These are phyloP conservation scores for Drosophila anomalipes DNA, from an alignment of 2,888 invertebrate genomes.

Conservation along the genomic window DNA sequence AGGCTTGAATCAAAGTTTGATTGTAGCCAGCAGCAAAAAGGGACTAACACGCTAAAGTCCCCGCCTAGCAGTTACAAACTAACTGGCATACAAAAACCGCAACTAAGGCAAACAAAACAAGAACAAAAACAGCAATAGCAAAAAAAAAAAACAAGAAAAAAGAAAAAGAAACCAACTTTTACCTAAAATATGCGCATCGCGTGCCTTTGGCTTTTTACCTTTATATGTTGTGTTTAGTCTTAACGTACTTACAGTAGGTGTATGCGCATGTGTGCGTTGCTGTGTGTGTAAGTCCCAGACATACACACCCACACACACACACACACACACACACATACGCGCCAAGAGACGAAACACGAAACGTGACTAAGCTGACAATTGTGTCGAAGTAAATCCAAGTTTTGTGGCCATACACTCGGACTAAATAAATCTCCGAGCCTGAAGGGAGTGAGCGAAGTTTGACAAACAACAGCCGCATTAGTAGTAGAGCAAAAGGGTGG, in stretches of 20 bases:
- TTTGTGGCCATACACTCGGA: conserved; percentile 67
- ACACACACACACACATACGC: conserved; percentile 19
- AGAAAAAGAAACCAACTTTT: conserved; percentile 52
- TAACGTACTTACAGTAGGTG: conserved; percentile 44
- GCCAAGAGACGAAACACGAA: conserved; percentile 55
- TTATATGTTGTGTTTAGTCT: conserved; percentile 77
- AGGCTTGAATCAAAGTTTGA: conserved; percentile 64
- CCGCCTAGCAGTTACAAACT: conserved; percentile 50
- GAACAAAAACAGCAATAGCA: conserved; percentile 43
- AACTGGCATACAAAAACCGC: conserved; percentile 54
- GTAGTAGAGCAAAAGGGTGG: conserved; percentile 2
- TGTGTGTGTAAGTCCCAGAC: conserved; percentile 44
- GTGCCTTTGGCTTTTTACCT: conserved; percentile 78
- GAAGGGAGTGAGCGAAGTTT: conserved; percentile 51
- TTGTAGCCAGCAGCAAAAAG: conserved; percentile 58
- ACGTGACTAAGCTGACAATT: conserved; percentile 82
- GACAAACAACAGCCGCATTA: conserved; percentile 67
- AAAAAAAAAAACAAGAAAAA: conserved; percentile 61
- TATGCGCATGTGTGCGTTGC: conserved; percentile 4
- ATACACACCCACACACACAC: conserved; percentile 15
- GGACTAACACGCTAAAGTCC: conserved; percentile 49
- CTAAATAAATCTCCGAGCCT: conserved; percentile 72
- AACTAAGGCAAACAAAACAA: conserved; percentile 58
- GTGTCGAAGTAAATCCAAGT: conserved; percentile 80
- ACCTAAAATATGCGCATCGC: conserved; percentile 77